phyloP scores from a whole-genome alignment of 2,888 invertebrate species.

The Spodoptera exigua region DNA sequence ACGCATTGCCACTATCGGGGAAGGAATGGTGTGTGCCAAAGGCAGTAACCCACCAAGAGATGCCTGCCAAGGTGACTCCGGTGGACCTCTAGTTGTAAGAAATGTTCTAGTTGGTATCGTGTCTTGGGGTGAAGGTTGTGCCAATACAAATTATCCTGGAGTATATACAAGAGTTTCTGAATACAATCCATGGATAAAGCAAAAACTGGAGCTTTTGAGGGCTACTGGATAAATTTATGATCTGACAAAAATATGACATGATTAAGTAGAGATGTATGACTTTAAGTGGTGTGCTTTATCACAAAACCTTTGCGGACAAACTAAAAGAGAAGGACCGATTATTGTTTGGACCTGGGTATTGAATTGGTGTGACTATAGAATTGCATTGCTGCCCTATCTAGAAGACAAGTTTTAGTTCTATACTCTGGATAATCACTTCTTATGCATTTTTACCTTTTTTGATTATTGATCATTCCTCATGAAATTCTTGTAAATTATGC shows the following conservation, averaged over 20 bases:
- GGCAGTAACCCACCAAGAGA: slow-evolving; percentile 75
- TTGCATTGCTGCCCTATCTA: no score
- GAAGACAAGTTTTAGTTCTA: no score
- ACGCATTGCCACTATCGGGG: slow-evolving; percentile 69
- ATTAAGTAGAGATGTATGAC: not conserved
- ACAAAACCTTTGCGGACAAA: not conserved
- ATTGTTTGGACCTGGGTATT: no score
- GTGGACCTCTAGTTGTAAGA: slow-evolving; percentile 88
- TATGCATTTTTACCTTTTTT: no score
- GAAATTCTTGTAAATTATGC: no score
- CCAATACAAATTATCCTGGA: slow-evolving; percentile 85
- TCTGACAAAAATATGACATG: slow-evolving; percentile 8
- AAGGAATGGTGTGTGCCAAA: slow-evolving; percentile 84
- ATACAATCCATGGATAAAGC: slow-evolving; percentile 76
- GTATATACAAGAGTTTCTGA: slow-evolving; percentile 87
- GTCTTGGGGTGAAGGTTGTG: slow-evolving; percentile 90
- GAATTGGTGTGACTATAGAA: no score
- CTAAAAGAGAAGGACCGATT: no score
- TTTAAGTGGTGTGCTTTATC: not conserved
- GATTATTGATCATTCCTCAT: no score
- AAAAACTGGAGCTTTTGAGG: slow-evolving; percentile 27
- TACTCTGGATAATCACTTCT: no score
- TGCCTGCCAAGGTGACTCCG: slow-evolving; percentile 89
- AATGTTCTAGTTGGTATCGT: slow-evolving; percentile 86
- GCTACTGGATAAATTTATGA: slow-evolving; percentile 4